Percentiles rank a stretch among this genome's conserved stretches.
These are phyloP conservation scores for Ashinkailepas kermadecensis DNA, from an alignment of 2,888 invertebrate species.

Conservation along the genomic window DNA sequence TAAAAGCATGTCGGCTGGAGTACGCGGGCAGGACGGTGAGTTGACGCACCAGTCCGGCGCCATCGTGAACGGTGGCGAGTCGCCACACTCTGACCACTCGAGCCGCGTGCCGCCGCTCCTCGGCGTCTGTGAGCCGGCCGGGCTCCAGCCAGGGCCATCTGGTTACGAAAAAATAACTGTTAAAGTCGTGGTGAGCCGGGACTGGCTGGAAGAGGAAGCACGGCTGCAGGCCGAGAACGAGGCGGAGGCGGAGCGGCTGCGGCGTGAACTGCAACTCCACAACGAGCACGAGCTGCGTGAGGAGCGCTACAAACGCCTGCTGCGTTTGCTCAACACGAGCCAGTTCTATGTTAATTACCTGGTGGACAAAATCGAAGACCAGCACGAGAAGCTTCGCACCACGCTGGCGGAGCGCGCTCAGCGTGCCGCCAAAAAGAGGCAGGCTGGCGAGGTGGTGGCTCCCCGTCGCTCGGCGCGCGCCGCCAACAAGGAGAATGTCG, in stretches of 20 bases:
- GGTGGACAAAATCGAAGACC: slow-evolving; percentile 34
- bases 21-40: too few relatives aligned
- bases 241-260: background rate
- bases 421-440: background rate
- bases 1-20: too few relatives aligned
- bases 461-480: background rate
- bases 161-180: too few relatives aligned
- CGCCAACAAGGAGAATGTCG: background rate
- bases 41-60: too few relatives aligned
- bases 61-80: too few relatives aligned
- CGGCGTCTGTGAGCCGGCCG: too few relatives aligned
- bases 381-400: slow-evolving; percentile 26
- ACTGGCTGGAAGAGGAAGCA: background rate
- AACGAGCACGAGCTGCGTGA: slow-evolving; percentile 9
- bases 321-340: slow-evolving; percentile 35
- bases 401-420: background rate
- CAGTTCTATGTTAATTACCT: slow-evolving; percentile 37
- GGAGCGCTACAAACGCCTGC: slow-evolving; percentile 35
- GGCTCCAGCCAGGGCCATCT: too few relatives aligned
- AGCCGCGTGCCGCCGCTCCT: too few relatives aligned
- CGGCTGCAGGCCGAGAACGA: background rate
- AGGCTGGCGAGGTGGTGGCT: background rate
- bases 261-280: background rate
- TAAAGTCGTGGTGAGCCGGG: background rate
- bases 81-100: too few relatives aligned